Evolutionary conservation across 2,113 vertebrate genomes (phyloP).

Genomic region (Fregata magnificens): DNA sequence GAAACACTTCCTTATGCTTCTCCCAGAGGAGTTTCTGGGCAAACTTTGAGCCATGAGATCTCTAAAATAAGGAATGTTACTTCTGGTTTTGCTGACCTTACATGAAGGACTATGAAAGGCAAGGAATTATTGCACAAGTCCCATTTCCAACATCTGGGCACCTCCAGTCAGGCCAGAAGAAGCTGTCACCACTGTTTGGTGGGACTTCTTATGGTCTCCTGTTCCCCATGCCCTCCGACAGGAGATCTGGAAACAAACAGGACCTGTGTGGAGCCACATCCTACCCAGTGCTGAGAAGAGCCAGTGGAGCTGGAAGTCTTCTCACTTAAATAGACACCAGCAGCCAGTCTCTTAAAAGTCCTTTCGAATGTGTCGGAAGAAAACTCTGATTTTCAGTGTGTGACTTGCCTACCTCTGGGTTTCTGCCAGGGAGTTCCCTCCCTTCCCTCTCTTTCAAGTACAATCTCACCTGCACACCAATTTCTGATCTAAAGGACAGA

Average conservation of each 20-base stretch:
- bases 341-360: neutral
- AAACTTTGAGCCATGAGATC: neutral
- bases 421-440: neutral
- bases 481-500: neutral
- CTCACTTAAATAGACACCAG: neutral
- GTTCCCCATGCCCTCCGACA: neutral
- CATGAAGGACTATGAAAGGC: neutral
- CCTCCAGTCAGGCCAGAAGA: neutral
- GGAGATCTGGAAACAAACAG: neutral
- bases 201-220: neutral
- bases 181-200: neutral
- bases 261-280: neutral
- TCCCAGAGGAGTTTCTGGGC: neutral
- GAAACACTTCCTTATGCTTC: neutral
- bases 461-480: neutral
- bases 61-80: neutral
- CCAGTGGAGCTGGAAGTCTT: neutral
- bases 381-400: neutral
- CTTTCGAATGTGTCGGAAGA: neutral
- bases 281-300: neutral
- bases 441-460: neutral
- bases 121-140: neutral
- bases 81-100: neutral
- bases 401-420: neutral
- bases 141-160: neutral